Base-by-base conservation (phyloP, 2,888 invertebrate species). In the Hemaris fuciformis region DNA sequence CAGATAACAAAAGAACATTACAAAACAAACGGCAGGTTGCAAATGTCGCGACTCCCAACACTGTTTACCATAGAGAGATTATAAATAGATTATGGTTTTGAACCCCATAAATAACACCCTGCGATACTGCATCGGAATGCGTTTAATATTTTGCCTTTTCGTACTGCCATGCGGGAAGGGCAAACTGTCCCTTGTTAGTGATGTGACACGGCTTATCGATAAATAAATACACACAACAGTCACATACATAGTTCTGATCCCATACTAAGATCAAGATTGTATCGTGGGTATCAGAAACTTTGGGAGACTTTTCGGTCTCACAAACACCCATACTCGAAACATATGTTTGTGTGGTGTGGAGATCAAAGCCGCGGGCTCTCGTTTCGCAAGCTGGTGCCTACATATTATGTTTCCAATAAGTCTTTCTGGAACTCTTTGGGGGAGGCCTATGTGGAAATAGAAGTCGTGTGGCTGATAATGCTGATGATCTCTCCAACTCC, bases 91-190 rank as follows among this genome's bases (percentile, higher is more conserved):
- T 78, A 77, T 75, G 67, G 67, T 71, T 65, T 70, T 71, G 72
- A 73, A 74, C 73, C 72, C 73, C 74, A 84, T 82, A 83, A 81
- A 83, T 80, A 74, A 73, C 70, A 73, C 68, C 72, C 70, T 72
- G 74, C 75, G 76, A 78, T 75, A 76, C 74, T 73, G 74, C 71
- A 75, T 71, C 74, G 77, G 74, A 78, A 81, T 81, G 76, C 77
- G 75, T 82, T 84, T 80, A 80, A 84, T 83, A 83, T 83, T 82
- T 81, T 74, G 76, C 76, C 75, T 76, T 81, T 83, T 76, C 77
- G 18, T 53, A 71, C 73, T 69, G n/a, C n/a, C n/a, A 76, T 68
- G 64, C 73, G 72, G 72, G 69, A 76, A 72, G 72, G 72, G 71
- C 72, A 66, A 70, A 68, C 69, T 77, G 74, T 76, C 73, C 70